These are phyloP conservation scores for Lemur catta DNA, from an alignment of 2,797 vertebrate species.

Conservation along the genomic window DNA sequence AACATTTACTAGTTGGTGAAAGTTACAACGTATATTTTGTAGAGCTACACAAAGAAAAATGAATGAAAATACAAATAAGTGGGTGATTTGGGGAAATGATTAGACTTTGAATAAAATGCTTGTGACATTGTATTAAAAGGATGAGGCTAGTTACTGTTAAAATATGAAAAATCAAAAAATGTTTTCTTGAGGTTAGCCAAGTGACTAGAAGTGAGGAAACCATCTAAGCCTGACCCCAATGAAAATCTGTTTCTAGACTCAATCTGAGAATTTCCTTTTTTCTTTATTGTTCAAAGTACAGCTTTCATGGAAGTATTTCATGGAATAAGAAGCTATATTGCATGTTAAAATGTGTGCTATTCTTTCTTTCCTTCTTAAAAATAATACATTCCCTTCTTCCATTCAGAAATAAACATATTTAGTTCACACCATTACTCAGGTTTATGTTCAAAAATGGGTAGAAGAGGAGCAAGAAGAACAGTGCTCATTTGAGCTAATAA, in stretches of 20 bases:
- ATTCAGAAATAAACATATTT: constrained; percentile 17
- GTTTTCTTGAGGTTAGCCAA: constrained; percentile 18
- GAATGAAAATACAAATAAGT: background rate
- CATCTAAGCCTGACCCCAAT: background rate
- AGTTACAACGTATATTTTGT: background rate
- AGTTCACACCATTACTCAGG: background rate
- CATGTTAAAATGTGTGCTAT: background rate
- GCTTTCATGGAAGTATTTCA: background rate
- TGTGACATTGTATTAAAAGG: background rate
- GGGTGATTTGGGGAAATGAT: background rate
- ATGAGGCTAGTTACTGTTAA: constrained; percentile 6
- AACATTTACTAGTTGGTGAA: background rate
- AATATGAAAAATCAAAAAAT: constrained; percentile 16
- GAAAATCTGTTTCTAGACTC: constrained; percentile 24
- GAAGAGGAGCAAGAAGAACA: background rate
- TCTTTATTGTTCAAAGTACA: background rate
- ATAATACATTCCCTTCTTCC: background rate
- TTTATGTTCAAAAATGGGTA: background rate
- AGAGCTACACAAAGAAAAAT: background rate
- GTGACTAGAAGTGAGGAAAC: background rate
- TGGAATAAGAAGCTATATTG: background rate
- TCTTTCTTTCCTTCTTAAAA: background rate
- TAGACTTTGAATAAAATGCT: background rate
- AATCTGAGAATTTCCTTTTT: constrained; percentile 1
- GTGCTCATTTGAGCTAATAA: background rate